Percentiles rank a stretch among this genome's conserved stretches.
Evolutionary conservation across 2,113 vertebrate species (phyloP).

Genomic region (Hucho hucho): DNA sequence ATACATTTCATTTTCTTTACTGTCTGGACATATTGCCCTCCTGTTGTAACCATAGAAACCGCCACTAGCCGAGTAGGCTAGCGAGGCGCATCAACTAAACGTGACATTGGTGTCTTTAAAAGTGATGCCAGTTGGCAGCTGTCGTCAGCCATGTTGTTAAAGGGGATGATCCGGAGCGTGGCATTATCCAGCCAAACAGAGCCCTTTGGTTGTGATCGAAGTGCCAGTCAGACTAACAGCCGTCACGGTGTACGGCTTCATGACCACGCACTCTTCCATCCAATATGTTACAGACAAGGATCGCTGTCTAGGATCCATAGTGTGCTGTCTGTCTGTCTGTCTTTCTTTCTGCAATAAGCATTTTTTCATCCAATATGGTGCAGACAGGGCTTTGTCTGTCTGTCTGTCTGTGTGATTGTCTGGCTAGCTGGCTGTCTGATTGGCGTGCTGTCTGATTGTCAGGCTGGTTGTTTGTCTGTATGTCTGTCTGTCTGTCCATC

Average conservation of each 20-base stretch:
- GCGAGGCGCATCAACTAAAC: constrained; percentile 11
- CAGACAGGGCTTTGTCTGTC: no score
- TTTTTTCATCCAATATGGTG: background rate
- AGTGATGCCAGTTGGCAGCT: constrained; percentile 34
- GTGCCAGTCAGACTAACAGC: background rate
- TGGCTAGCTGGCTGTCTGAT: background rate
- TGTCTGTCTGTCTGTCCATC: background rate
- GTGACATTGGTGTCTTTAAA: constrained; percentile 27
- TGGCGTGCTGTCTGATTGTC: background rate
- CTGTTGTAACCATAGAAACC: constrained; percentile 6
- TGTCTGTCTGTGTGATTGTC: background rate
- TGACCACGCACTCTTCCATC: background rate
- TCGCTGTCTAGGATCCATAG: background rate
- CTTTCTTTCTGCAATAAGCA: background rate
- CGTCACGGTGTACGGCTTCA: background rate
- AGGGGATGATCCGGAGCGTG: constrained; percentile 4
- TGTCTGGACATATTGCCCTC: background rate
- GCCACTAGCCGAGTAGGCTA: background rate
- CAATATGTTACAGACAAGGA: background rate
- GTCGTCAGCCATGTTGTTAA: constrained; percentile 13
- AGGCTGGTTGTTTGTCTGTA: background rate
- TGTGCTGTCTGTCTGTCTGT: background rate
- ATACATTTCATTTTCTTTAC: background rate
- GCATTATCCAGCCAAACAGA: background rate
- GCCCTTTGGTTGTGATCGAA: constrained; percentile 5